Evolutionary conservation across 1,140 invertebrate species (phyloP), one percentile per base, ranked within the genome.

Genomic region (Drosophila melanogaster): DNA sequence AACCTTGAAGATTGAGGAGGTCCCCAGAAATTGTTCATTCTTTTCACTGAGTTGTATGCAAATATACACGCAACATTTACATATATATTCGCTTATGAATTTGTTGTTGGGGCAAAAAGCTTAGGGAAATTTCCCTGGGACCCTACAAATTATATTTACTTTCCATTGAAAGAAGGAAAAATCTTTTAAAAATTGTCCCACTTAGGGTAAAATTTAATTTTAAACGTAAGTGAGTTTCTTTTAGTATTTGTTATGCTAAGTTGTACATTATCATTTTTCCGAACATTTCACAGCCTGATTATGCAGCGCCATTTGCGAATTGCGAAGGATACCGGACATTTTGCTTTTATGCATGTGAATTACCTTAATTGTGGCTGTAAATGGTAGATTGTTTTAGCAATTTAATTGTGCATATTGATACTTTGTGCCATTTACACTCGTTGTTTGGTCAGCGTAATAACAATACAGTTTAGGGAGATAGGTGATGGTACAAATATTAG

Each of bases 1-100:
- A 30, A 67, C 22, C 51, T 37, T 74, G 37, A 41, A 53, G 4
- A 24, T 40, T 40, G 12, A 49, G 26, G 41, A 7, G n/a, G 12
- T 14, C 40, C 49, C 19, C n/a, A 8, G 50, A 55, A 44, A 57
- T 37, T 44, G 55, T 46, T 66, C 56, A 41, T 40, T 38, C 5
- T 12, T 22, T 37, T 15, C 26, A 44, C 50, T 24, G 55, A 57
- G 56, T 61, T 67, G 38, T 40, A 70, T 79, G 66, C 55, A 73
- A 60, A 73, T 62, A 59, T 72, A 56, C 66, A 59, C 67, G 53
- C 33, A 40, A 55, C 58, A 81, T 81, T 81, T 79, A 47, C 74
- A 83, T 81, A 79, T 57, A 73, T 51, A 54, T 70, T 75, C 72
- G 62, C 53, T 80, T 80, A 71, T 76, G 50, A 71, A 60, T 71